Conservation (phyloP, 2,888 invertebrate species). For the Synanthedon formicaeformis region DNA sequence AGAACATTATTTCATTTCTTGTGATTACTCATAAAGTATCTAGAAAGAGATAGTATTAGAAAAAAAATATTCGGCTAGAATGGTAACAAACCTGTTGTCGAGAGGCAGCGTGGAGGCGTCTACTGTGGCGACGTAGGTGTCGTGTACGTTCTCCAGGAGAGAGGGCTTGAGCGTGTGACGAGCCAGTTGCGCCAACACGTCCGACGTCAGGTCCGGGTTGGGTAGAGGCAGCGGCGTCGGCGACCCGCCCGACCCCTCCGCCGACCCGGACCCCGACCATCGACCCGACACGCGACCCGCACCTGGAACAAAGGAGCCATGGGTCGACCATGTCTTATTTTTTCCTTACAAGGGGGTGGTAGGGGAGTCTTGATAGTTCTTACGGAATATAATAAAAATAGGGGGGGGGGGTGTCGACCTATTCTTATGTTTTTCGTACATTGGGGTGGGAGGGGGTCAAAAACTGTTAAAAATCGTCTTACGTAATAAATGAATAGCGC, state of each 20-base stretch:
- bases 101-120: constrained; percentile 49
- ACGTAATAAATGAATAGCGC: no score
- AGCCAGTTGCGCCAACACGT: constrained; percentile 61
- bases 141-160: constrained; percentile 71
- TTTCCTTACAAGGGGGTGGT: constrained; percentile 5
- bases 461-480: no score
- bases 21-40: no score
- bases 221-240: constrained; percentile 76
- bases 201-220: constrained; percentile 81
- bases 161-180: constrained; percentile 69
- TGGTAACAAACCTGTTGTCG: constrained; percentile 43
- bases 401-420: no score
- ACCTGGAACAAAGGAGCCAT: background rate
- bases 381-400: no score
- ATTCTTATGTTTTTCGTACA: constrained; percentile 5
- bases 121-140: constrained; percentile 64
- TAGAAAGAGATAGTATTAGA: no score
- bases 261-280: constrained; percentile 85
- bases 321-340: no score
- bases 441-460: no score
- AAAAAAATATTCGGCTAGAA: no score
- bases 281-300: constrained; percentile 43
- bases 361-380: no score
- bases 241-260: constrained; percentile 66
- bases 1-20: no score